Evolutionary conservation across 1,140 invertebrate genomes (phyloP), one percentile per base, ranked within the genome.

Genomic region (Lepidurus apus): DNA sequence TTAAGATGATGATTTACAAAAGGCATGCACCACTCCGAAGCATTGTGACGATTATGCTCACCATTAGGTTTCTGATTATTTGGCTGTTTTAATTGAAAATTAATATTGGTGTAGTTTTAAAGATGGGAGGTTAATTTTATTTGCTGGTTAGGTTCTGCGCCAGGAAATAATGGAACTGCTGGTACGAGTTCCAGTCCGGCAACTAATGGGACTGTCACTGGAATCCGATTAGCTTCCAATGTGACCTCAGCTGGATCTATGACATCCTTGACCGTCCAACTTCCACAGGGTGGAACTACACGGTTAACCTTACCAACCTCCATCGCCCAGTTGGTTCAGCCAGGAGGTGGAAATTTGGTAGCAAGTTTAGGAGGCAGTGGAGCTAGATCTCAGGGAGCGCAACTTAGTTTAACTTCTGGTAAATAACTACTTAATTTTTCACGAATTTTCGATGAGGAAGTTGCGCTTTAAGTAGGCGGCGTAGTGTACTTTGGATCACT

Each of bases 1-100:
- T 4, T 4, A 34, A 34, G 0, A 65, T 65, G 53, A 65, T 65
- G 53, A 65, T n/a, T 65, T 65, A 7, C 17, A 13, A n/a, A 65
- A 65, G 53, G 53, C 53, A 65, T 65, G 53, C 53, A 65, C 53
- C 53, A 65, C 53, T 65, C 53, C 53, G 53, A 65, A 65, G 53
- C 53, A 8, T 65, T 65, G 53, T 65, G 53, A 65, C 53, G 53
- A 65, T 65, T 65, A 65, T 65, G 53, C 53, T 65, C 53, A 65
- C 53, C 53, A 65, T 65, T 65, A n/a, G 53, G 53, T 65, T 34
- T 7, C 53, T 65, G 53, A 65, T 65, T 11, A n/a, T 11, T 47
- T 11, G 1, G 7, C 45, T 47, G 17, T 47, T 47, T 5, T 17
- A 11, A 11, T 47, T 7, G 17, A 11, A 47, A 47, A 47, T 3